Evolutionary conservation across 1,140 invertebrate species (phyloP).

Genomic region (Orchestia grillus): DNA sequence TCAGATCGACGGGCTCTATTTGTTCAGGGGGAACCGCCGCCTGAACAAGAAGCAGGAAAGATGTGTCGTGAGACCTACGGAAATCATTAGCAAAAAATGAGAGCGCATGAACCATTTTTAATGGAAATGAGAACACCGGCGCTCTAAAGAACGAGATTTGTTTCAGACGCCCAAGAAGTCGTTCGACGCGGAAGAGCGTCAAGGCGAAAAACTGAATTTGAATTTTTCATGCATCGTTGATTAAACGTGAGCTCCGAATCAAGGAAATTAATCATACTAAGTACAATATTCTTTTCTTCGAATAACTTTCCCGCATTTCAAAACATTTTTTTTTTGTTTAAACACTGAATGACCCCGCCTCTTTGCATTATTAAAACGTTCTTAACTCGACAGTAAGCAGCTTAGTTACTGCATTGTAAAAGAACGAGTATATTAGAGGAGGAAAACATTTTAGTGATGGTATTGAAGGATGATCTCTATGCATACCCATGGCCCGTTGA

Average conservation of each 20-base stretch:
- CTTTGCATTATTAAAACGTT: too few relatives aligned
- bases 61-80: neutral
- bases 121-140: neutral
- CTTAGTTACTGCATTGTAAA: too few relatives aligned
- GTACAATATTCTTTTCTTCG: neutral
- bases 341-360: too few relatives aligned
- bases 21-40: conserved; percentile 72
- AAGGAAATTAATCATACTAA: neutral
- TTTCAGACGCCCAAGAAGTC: conserved; percentile 20
- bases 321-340: neutral
- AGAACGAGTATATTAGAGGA: too few relatives aligned
- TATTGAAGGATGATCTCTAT: too few relatives aligned
- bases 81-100: neutral
- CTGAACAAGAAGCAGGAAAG: conserved; percentile 63
- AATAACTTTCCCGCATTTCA: neutral
- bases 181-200: neutral
- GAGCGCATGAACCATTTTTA: neutral
- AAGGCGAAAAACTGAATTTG: neutral
- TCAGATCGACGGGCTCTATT: conserved; percentile 72
- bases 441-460: too few relatives aligned
- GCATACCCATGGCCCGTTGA: too few relatives aligned
- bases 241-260: neutral
- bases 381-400: too few relatives aligned
- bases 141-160: neutral
- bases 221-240: neutral